Base-by-base conservation (phyloP, 2,797 vertebrate species). In the Takifugu ocellatus region DNA sequence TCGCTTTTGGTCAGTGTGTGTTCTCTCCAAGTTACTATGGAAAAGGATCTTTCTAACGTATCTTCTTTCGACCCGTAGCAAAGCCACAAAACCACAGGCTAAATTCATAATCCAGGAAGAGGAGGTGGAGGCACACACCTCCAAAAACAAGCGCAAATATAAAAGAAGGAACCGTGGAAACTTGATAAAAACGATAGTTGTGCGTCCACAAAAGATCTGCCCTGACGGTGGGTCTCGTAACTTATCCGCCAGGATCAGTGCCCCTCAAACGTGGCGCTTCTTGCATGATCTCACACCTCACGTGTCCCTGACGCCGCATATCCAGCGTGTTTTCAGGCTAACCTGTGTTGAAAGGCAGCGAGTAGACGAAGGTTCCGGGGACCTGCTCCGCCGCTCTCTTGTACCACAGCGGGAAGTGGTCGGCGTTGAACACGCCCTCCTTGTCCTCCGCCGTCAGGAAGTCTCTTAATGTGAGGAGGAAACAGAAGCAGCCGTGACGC, bases 381-480 rank as follows among this genome's bases (percentile, higher is more conserved):
- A 99, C 92, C 87, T 99, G 97, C 53, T 99, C 97, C 1, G 96
- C 96, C 0, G 96, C 96, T 84, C 96, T 93, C 88, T 96, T 94
- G 87, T 98, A 99, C 97, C 97, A 99, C 66, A 99, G 90, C 45
- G 97, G 97, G 51, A 99, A 98, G 85, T 98, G 95, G 81, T 99
- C 97, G 10, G 95, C 96, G 1, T 96, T 99, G 73, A 98, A 99
- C 84, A 96, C 96, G 36, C 96, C 95, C 76, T 99, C 97, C 82
- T 94, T 96, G 87, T 99, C 96, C 78, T 96, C 94, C 57, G 94
- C 94, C 77, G 93, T 97, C 90, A 98, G 89, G 82, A 99, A 96
- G 84, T 98, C 96, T 95, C 97, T 99, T 92, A 87, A 92, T 90
- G 89, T 85, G 84, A 89, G 76, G 17, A 59, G 65, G 61, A 90